These are phyloP conservation scores for Halictus quadricinctus DNA, from an alignment of 2,888 invertebrate species.

Conservation along the genomic window DNA sequence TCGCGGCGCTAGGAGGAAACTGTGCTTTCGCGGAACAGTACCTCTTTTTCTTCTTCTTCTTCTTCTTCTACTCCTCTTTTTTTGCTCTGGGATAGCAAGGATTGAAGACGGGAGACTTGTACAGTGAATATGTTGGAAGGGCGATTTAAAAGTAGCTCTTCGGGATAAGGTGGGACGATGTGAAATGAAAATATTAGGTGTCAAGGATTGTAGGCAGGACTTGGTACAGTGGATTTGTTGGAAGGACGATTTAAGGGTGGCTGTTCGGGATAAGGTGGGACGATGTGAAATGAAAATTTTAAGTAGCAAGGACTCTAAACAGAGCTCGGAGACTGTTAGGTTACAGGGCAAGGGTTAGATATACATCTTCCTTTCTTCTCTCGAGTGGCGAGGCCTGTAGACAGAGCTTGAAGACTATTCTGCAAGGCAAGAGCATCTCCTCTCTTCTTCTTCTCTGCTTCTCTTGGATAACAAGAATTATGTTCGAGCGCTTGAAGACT, in stretches of 20 bases:
- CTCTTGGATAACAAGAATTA: background rate
- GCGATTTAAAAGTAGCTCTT: rapidly evolving
- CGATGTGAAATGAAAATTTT: background rate
- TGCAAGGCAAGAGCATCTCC: too few species aligned
- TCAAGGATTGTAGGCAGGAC: background rate
- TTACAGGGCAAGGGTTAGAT: background rate
- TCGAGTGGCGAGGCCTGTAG: too few species aligned
- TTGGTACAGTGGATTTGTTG: too few species aligned
- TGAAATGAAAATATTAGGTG: background rate
- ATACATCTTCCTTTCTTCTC: background rate
- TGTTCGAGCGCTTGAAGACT: background rate
- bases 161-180: background rate
- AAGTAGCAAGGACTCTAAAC: too few species aligned
- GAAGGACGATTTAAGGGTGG: too few species aligned
- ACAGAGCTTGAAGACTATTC: too few species aligned
- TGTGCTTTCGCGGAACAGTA: background rate
- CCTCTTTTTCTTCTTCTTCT: background rate
- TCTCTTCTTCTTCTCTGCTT: background rate
- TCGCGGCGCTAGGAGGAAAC: background rate
- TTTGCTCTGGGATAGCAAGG: background rate
- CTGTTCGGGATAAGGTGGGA: background rate
- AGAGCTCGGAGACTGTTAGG: background rate
- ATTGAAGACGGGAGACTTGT: background rate
- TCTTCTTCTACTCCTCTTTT: background rate
- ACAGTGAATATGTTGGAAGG: too few species aligned